phyloP scores from a whole-genome alignment of 2,797 vertebrate genomes.

The Rhincodon typus region DNA sequence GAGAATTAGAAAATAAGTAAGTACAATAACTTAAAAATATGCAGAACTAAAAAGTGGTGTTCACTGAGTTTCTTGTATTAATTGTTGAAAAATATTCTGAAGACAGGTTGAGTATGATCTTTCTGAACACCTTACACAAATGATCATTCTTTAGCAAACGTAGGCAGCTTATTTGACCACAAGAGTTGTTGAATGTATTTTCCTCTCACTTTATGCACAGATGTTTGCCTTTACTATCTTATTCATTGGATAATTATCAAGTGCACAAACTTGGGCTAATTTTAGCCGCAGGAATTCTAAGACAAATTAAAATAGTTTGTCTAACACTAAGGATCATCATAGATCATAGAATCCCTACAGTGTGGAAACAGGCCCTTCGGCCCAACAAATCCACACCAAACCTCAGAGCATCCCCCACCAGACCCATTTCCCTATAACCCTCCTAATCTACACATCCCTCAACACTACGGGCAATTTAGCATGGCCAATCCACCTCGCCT shows the following conservation, averaged over 20 bases:
- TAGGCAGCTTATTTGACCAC: neutral
- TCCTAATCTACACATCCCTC: no score
- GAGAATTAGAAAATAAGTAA: neutral
- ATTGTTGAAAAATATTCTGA: neutral
- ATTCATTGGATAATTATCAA: neutral
- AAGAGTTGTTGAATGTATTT: neutral
- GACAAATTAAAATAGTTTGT: neutral
- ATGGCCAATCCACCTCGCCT: no score
- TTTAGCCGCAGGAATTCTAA: neutral
- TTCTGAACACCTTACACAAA: neutral
- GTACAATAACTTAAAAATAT: neutral
- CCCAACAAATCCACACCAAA: no score
- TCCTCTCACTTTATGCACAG: neutral
- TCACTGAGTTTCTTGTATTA: neutral
- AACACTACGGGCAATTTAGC: no score
- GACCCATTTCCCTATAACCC: no score
- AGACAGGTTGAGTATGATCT: neutral
- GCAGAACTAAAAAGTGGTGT: neutral
- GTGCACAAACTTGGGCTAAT: neutral
- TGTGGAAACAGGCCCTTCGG: no score
- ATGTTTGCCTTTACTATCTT: neutral
- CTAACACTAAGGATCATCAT: neutral
- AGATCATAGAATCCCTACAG: no score
- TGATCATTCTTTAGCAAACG: neutral
- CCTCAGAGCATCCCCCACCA: no score